These are phyloP conservation scores for Zaprionus inermis DNA, from an alignment of 1,140 invertebrate species.

Conservation along the genomic window DNA sequence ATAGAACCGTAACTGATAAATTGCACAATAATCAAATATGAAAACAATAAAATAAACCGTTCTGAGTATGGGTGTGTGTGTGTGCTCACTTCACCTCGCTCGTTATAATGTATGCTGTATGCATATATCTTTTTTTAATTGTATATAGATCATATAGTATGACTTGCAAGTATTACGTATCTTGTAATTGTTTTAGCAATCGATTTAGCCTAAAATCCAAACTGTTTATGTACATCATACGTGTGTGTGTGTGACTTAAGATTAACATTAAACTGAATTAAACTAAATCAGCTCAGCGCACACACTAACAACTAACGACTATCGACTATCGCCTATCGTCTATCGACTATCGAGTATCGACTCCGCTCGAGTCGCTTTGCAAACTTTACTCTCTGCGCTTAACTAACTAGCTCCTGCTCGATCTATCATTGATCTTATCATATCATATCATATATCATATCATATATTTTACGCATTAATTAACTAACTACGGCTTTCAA, in stretches of 20 bases:
- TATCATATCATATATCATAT: slow-evolving; percentile 7
- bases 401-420: slow-evolving; percentile 11
- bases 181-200: slow-evolving; percentile 61
- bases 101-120: slow-evolving; percentile 9
- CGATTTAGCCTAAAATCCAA: slow-evolving; percentile 34
- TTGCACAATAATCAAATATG: slow-evolving; percentile 59
- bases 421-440: slow-evolving; percentile 12
- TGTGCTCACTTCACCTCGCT: slow-evolving; percentile 17
- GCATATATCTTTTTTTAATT: slow-evolving; percentile 18
- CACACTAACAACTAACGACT: slow-evolving; percentile 57
- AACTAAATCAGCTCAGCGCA: slow-evolving; percentile 78
- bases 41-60: slow-evolving; percentile 25
- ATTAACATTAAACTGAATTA: slow-evolving; percentile 69
- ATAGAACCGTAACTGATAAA: slow-evolving; percentile 46
- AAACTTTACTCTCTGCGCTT: slow-evolving; percentile 24
- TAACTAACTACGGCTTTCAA: slow-evolving; percentile 52
- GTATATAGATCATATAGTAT: slow-evolving; percentile 33
- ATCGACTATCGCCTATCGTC: background rate
- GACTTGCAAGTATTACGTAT: slow-evolving; percentile 75
- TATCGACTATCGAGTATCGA: background rate
- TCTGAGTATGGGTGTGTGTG: slow-evolving; percentile 49
- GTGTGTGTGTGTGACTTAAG: slow-evolving; percentile 53
- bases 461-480: slow-evolving; percentile 23
- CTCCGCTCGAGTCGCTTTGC: slow-evolving; percentile 28
- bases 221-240: slow-evolving; percentile 44